Evolutionary conservation across 2,113 vertebrate genomes (phyloP).

Genomic region (Hucho hucho): DNA sequence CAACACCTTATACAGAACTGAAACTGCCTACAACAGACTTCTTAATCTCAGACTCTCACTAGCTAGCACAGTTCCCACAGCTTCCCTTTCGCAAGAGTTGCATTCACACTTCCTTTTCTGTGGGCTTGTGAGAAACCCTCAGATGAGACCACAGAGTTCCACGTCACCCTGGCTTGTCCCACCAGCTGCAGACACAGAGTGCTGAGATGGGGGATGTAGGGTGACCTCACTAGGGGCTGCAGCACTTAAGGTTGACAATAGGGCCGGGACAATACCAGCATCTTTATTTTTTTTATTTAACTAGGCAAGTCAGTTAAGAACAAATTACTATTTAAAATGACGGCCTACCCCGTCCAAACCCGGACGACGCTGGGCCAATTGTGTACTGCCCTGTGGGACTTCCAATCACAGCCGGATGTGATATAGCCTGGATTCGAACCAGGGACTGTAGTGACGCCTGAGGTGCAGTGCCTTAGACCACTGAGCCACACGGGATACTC

Average conservation of each 20-base stretch:
- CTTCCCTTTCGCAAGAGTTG: conserved; percentile 18
- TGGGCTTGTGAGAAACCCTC: neutral
- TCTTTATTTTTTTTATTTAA: too few relatives aligned
- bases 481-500: too few relatives aligned
- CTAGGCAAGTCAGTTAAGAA: too few relatives aligned
- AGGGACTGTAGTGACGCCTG: too few relatives aligned
- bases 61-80: conserved; percentile 12
- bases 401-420: too few relatives aligned
- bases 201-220: neutral
- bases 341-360: too few relatives aligned
- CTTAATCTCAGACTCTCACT: conserved; percentile 14
- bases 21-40: conserved; percentile 1
- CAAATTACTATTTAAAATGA: too few relatives aligned
- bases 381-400: too few relatives aligned
- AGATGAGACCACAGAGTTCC: neutral
- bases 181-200: neutral
- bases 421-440: too few relatives aligned
- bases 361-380: too few relatives aligned
- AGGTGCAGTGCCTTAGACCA: too few relatives aligned
- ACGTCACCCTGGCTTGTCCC: neutral
- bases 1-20: neutral
- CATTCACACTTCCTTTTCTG: conserved; percentile 34
- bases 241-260: neutral
- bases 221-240: neutral
- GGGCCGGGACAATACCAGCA: too few relatives aligned